Percentiles rank a stretch among this genome's conserved stretches.
These are phyloP conservation scores for Acanthochromis polyacanthus DNA, from an alignment of 2,113 vertebrate species.

Conservation along the genomic window DNA sequence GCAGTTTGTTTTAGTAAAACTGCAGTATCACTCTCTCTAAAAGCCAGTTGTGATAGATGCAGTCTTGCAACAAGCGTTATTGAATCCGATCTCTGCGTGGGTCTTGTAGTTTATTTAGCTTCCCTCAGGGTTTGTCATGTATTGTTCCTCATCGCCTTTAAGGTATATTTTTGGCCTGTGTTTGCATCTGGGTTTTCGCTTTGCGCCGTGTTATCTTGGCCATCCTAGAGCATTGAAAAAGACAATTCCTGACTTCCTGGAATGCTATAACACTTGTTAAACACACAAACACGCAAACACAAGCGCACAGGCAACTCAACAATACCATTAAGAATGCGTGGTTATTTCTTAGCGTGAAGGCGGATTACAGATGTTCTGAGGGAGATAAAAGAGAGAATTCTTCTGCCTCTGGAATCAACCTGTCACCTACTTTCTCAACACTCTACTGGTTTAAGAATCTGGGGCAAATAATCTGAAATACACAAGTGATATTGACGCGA, in stretches of 20 bases:
- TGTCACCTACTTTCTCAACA: constrained; percentile 21
- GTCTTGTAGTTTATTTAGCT: constrained; percentile 53
- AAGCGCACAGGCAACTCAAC: constrained; percentile 25
- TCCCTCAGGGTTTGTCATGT: constrained; percentile 57
- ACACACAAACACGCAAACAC: constrained; percentile 66
- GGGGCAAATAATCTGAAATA: no score
- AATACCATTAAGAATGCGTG: constrained; percentile 22
- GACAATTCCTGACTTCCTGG: constrained; percentile 78
- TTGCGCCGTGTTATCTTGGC: constrained; percentile 62
- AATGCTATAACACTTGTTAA: constrained; percentile 63
- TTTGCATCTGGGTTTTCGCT: constrained; percentile 68
- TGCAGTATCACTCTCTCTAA: background rate
- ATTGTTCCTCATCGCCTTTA: constrained; percentile 73
- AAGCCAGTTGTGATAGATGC: background rate
- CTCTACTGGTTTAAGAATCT: no score
- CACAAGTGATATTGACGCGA: no score
- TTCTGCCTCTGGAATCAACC: constrained; percentile 13
- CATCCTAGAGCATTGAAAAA: constrained; percentile 53
- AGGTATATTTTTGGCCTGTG: constrained; percentile 74
- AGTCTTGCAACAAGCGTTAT: background rate
- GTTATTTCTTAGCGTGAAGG: constrained; percentile 47
- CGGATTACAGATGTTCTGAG: constrained; percentile 37
- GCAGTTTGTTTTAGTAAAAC: background rate
- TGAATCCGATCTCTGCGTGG: background rate
- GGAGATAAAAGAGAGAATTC: constrained; percentile 18